phyloP scores from a whole-genome alignment of 1,140 invertebrate genomes.

The Orussus abietinus region DNA sequence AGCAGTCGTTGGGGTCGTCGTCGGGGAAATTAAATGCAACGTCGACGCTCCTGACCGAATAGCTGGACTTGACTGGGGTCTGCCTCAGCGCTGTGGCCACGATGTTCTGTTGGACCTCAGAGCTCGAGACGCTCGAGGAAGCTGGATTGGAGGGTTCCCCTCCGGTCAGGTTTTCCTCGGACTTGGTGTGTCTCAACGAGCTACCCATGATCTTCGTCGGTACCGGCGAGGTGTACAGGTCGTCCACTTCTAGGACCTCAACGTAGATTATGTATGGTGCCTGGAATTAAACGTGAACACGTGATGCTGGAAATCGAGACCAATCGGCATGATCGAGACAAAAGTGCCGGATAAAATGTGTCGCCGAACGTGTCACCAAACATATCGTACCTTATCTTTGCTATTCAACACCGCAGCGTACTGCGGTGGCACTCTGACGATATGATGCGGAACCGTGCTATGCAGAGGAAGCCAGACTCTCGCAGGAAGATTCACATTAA shows the following conservation, averaged over 20 bases:
- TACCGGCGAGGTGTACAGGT: conserved; percentile 76
- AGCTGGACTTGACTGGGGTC: conserved; percentile 39
- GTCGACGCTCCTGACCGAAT: conserved; percentile 35
- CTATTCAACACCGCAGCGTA: conserved; percentile 97
- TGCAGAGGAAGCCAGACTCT: conserved; percentile 94
- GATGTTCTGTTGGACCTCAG: conserved; percentile 32
- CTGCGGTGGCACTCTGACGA: conserved; percentile 89
- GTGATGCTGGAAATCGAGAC: too few relatives aligned
- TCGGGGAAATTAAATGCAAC: conserved; percentile 49
- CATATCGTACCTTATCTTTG: conserved; percentile 83
- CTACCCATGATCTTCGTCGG: conserved; percentile 76
- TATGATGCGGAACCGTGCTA: conserved; percentile 69
- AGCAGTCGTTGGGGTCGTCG: conserved; percentile 69
- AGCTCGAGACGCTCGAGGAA: conserved; percentile 31
- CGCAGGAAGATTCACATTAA: conserved; percentile 96
- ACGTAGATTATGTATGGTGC: conserved; percentile 98
- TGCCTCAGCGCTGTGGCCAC: conserved; percentile 30
- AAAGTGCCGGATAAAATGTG: too few relatives aligned
- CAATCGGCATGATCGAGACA: too few relatives aligned
- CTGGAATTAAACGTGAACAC: too few relatives aligned
- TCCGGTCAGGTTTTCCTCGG: conserved; percentile 82
- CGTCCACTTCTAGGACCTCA: conserved; percentile 90
- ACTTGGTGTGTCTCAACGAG: conserved; percentile 83
- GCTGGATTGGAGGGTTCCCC: conserved; percentile 45
- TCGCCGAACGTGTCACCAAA: too few relatives aligned